A percentile compares a stretch with the other conserved stretches of the same genome.
These are phyloP conservation scores for Lamprotornis superbus DNA, from an alignment of 2,113 vertebrate species.

Conservation along the genomic window DNA sequence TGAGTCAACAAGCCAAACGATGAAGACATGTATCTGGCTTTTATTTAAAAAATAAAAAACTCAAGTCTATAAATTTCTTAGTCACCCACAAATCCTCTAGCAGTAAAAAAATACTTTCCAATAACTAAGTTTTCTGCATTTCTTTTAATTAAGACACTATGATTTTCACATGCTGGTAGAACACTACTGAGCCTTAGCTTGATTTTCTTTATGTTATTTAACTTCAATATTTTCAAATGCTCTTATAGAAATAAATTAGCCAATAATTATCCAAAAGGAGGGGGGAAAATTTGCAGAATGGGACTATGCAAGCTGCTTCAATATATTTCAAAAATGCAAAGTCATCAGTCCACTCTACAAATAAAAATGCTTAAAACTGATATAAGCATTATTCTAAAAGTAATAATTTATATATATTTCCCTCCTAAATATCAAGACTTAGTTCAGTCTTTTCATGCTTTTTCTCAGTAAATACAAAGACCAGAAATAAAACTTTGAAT, in stretches of 20 bases:
- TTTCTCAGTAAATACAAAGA: not conserved
- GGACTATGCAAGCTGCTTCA: not conserved
- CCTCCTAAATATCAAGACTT: not conserved
- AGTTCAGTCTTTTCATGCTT: not conserved
- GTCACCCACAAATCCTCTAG: conserved; percentile 20
- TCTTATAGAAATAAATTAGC: not conserved
- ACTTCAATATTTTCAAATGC: not conserved
- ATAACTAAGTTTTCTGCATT: not conserved
- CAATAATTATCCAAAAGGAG: not conserved
- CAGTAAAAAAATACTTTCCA: conserved; percentile 9
- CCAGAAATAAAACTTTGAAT: not conserved
- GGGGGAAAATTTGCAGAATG: not conserved
- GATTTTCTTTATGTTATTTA: not conserved
- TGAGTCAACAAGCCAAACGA: conserved; percentile 29
- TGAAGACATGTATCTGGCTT: conserved; percentile 22
- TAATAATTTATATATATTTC: not conserved
- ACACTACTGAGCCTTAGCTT: not conserved
- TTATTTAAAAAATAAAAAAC: conserved; percentile 28
- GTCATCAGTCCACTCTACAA: not conserved
- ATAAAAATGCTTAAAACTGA: not conserved
- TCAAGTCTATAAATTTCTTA: conserved; percentile 10
- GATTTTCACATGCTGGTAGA: not conserved
- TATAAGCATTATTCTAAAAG: not conserved
- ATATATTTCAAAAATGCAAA: not conserved
- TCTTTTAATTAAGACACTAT: conserved; percentile 14